phyloP scores from a whole-genome alignment of 2,888 invertebrate species.

The Cerceris ruficornis region DNA sequence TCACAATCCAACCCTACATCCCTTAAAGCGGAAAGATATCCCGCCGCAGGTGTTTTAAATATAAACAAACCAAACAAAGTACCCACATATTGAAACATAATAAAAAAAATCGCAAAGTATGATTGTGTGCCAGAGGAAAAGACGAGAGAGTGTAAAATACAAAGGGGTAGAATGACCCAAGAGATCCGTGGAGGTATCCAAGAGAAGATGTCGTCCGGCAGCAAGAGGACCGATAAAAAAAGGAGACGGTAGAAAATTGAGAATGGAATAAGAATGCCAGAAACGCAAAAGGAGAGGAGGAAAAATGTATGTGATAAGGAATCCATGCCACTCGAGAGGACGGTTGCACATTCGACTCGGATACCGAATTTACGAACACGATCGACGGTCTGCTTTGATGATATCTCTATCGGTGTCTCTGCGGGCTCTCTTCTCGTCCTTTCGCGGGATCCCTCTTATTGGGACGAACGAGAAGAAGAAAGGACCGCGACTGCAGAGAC shows the following conservation, averaged over 20 bases:
- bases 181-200: neutral
- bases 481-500: neutral
- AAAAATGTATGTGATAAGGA: slow-evolving; percentile 38
- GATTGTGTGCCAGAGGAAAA: too few species aligned
- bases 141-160: too few species aligned
- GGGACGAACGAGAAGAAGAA: neutral
- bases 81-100: too few species aligned
- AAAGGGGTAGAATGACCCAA: neutral
- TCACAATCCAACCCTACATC: too few species aligned
- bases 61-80: too few species aligned
- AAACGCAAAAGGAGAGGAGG: slow-evolving; percentile 28
- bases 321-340: slow-evolving; percentile 41
- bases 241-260: neutral
- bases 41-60: too few species aligned
- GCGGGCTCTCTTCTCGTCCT: slow-evolving; percentile 37
- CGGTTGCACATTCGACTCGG: slow-evolving; percentile 56
- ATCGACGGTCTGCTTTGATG: slow-evolving; percentile 68
- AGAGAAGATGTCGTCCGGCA: neutral
- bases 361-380: slow-evolving; percentile 70
- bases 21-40: too few species aligned
- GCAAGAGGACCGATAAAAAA: slow-evolving; percentile 19
- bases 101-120: too few species aligned
- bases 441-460: slow-evolving; percentile 25
- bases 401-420: slow-evolving; percentile 69
- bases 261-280: slow-evolving; percentile 16